Base-by-base conservation (phyloP, 2,113 vertebrate species). In the Camarhynchus parvulus region DNA sequence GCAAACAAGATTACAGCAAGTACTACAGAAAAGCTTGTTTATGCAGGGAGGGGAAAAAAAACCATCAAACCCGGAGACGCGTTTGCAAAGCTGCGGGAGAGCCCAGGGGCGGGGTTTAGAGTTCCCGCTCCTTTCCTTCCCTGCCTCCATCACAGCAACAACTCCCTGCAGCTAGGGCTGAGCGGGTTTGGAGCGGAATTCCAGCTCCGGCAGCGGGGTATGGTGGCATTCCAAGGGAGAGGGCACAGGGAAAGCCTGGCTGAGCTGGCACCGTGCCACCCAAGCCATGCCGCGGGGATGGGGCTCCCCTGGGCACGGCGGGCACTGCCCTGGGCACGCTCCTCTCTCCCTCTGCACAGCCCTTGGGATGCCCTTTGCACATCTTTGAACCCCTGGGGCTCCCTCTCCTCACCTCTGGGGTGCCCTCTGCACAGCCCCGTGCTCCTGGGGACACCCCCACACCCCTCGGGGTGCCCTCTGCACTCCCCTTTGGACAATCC, bases 1-100 rank as follows among this genome's bases (percentile, higher is more conserved):
- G 67, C 72, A 87, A 97, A 96, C 88, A 91, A 87, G 95, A 93
- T 92, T 95, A 91, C 87, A 89, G 89, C 68, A 76, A 83, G 75
- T 73, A 63, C 79, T 83, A 89, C 91, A 92, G 63, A 63, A 87
- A 87, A 68, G 86, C 77, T 85, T 78, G 67, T 84, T 85, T 84
- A 55, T 84, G 73, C n/a, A 56, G 85, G 85, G 67, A 91, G 76
- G 42, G 22, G 41, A 41, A 11, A 50, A 66, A 62, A 77, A 83
- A 47, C n/a, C n/a, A n/a, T 24, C 88, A 56, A 75, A 61, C 52
- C 62, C 17, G 0, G 69, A 87, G 89, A n/a, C 1, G 7, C 53
- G 80, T 92, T 95, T 83, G 62, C 83, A 83, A 83, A 97, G 52
- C 79, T 47, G 63, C 18, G 0, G 58, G 77, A 80, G 79, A 77